Percentiles rank a stretch among this genome's conserved stretches.
Evolutionary conservation across 2,113 vertebrate genomes (phyloP).

Genomic region (Rhadina sibilatrix): DNA sequence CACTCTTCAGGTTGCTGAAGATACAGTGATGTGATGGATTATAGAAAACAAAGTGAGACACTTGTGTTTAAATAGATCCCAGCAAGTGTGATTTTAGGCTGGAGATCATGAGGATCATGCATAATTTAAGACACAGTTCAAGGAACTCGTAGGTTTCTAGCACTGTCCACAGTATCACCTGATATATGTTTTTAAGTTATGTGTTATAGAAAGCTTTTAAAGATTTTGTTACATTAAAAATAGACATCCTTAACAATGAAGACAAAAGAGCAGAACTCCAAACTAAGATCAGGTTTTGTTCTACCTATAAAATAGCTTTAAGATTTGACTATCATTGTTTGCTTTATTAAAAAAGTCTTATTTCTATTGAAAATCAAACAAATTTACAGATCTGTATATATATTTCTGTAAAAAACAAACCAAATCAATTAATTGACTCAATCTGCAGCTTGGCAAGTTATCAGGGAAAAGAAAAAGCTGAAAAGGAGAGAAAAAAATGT

Average conservation of each 20-base stretch:
- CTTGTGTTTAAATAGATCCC: background rate
- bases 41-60: background rate
- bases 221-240: background rate
- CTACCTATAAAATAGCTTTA: background rate
- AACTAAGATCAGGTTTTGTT: background rate
- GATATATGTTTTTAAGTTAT: background rate
- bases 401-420: background rate
- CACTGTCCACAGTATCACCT: background rate
- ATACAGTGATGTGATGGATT: background rate
- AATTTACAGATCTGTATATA: background rate
- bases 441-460: background rate
- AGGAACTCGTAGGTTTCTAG: background rate
- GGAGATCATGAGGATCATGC: background rate
- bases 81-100: background rate
- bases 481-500: background rate
- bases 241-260: background rate
- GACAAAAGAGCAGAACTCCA: background rate
- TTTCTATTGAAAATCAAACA: background rate
- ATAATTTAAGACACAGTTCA: background rate
- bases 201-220: background rate
- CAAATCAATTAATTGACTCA: background rate
- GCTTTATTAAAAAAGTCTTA: background rate
- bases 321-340: background rate
- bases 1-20: background rate
- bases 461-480: background rate